Evolutionary conservation across 53 echinoderm and acorn worm species (phyloP).

Genomic region (Antedon mediterranea): DNA sequence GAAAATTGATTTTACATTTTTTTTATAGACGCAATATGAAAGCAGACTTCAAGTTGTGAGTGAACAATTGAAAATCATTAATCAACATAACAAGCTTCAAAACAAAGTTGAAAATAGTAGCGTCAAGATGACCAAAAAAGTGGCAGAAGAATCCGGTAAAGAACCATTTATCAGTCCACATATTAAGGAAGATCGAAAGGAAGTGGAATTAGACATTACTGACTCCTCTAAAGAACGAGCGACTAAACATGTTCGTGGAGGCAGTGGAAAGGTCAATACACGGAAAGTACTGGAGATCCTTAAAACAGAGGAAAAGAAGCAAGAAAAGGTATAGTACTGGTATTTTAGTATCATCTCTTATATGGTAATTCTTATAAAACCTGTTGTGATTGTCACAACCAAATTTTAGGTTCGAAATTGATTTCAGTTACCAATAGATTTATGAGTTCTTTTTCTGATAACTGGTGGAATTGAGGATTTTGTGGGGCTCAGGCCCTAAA

Average conservation of each 20-base stretch:
- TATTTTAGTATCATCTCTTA: no score
- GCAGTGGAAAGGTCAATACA: conserved; percentile 20
- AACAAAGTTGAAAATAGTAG: conserved; percentile 4
- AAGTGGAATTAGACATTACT: no score
- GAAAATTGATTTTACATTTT: not conserved
- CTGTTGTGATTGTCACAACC: not conserved
- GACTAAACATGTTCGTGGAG: conserved; percentile 5
- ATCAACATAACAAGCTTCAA: conserved; percentile 19
- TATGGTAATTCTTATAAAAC: no score
- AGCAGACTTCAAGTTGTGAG: conserved; percentile 13
- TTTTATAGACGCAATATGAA: conserved; percentile 20
- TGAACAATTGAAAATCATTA: conserved; percentile 23
- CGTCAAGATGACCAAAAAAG: not conserved
- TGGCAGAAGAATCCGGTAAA: not conserved
- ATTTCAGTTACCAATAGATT: no score
- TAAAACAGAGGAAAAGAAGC: conserved; percentile 23
- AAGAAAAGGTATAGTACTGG: conserved; percentile 20
- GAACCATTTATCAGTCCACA: not conserved
- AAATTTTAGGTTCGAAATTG: no score
- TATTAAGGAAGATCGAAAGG: not conserved
- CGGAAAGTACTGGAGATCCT: conserved; percentile 21
- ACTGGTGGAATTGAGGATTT: no score
- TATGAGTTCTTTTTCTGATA: no score
- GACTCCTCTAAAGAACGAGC: not conserved
- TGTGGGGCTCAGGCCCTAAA: no score